These are phyloP conservation scores for Paralichthys olivaceus DNA, from an alignment of 2,113 vertebrate species.

Conservation along the genomic window DNA sequence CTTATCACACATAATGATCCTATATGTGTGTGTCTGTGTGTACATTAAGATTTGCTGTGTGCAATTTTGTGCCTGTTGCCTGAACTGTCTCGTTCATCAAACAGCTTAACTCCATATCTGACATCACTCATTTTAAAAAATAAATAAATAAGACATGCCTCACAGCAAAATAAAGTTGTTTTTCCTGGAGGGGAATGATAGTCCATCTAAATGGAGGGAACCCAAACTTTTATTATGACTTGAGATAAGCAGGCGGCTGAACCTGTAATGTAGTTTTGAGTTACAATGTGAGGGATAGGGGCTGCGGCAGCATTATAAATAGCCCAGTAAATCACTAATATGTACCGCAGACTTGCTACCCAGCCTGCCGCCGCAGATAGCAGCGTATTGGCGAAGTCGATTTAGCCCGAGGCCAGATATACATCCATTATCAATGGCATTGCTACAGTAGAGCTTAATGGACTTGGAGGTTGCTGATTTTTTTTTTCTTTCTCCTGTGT, in stretches of 20 bases:
- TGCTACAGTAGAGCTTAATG: constrained; percentile 60
- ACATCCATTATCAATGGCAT: constrained; percentile 69
- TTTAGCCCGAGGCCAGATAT: constrained; percentile 65
- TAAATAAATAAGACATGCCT: constrained; percentile 11
- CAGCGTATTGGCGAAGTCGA: constrained; percentile 58
- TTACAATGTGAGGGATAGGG: constrained; percentile 56
- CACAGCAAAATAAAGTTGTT: constrained; percentile 42
- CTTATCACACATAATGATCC: not conserved
- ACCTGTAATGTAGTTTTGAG: constrained; percentile 70
- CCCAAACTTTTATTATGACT: constrained; percentile 64
- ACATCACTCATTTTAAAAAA: constrained; percentile 5
- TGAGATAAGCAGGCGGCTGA: constrained; percentile 65
- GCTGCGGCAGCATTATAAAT: constrained; percentile 68
- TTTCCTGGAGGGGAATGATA: constrained; percentile 52
- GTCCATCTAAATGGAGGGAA: constrained; percentile 52
- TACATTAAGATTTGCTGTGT: not conserved
- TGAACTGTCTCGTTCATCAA: constrained; percentile 19
- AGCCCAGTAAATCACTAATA: constrained; percentile 78
- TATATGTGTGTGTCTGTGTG: not conserved
- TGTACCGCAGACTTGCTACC: constrained; percentile 60
- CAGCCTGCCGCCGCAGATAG: constrained; percentile 70
- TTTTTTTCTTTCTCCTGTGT: constrained; percentile 12
- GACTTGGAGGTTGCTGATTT: constrained; percentile 53
- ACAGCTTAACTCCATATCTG: constrained; percentile 29
- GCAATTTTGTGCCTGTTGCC: not conserved